Evolutionary conservation across 2,113 vertebrate genomes (phyloP).

Genomic region (Rhinolophus sinicus): DNA sequence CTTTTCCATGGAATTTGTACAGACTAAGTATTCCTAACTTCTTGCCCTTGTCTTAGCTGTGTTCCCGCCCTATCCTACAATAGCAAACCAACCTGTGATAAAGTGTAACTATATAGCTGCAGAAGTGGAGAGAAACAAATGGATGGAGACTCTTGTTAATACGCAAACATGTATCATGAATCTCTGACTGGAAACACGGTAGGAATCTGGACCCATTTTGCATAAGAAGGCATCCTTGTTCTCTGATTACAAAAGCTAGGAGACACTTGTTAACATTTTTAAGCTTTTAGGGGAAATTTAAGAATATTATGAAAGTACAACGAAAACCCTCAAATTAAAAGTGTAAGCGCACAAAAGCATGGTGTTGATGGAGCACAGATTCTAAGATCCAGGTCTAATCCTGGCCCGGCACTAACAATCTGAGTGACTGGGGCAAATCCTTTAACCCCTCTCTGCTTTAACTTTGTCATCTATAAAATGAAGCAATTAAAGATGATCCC

Average conservation of each 20-base stretch:
- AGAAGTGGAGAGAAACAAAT: neutral
- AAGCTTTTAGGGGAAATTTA: slow-evolving; percentile 9
- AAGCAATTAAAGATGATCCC: neutral
- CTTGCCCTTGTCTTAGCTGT: neutral
- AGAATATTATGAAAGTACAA: neutral
- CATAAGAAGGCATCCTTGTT: neutral
- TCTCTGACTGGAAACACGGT: neutral
- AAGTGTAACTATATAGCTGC: neutral
- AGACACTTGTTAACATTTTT: neutral
- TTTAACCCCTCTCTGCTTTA: neutral
- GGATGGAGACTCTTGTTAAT: neutral
- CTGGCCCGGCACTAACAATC: neutral
- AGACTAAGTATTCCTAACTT: neutral
- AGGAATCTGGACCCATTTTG: neutral
- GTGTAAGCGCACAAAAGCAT: neutral
- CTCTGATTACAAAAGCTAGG: neutral
- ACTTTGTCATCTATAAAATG: neutral
- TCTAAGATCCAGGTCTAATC: neutral
- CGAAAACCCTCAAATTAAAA: neutral
- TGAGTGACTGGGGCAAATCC: neutral
- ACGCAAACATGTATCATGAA: neutral
- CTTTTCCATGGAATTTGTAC: neutral
- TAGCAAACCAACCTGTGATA: neutral
- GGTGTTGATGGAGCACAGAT: neutral
- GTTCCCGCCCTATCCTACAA: neutral